These are phyloP conservation scores for Ochotona curzoniae DNA, from an alignment of 2,113 vertebrate genomes.

Conservation along the genomic window DNA sequence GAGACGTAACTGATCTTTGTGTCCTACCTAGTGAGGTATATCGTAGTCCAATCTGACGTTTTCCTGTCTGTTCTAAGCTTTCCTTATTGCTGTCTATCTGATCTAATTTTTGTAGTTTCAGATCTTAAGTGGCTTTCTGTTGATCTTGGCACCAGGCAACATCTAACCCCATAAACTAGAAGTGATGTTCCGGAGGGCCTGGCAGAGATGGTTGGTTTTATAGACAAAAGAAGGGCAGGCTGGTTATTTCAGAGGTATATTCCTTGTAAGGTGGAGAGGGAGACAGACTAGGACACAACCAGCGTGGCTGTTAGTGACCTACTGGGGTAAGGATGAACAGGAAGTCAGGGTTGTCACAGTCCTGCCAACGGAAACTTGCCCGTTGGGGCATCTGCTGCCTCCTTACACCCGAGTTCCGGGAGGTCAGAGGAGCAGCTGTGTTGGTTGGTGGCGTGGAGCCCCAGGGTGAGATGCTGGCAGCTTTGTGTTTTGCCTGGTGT, in stretches of 20 bases:
- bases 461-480: neutral
- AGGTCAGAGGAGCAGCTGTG: neutral
- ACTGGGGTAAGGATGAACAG: neutral
- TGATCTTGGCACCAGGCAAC: neutral
- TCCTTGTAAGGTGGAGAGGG: neutral
- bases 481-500: neutral
- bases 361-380: neutral
- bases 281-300: neutral
- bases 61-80: too few species aligned
- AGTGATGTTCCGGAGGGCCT: neutral
- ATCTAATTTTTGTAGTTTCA: too few species aligned
- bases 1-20: too few species aligned
- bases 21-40: too few species aligned
- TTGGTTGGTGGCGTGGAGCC: neutral
- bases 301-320: neutral
- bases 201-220: neutral
- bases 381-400: neutral
- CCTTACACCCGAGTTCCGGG: neutral
- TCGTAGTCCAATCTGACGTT: too few species aligned
- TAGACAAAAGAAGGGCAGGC: neutral
- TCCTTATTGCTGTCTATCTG: too few species aligned
- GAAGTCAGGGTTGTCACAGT: neutral
- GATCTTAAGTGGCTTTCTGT: neutral
- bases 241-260: neutral
- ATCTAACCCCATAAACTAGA: neutral